Evolutionary conservation across 1,140 invertebrate species (phyloP).

Genomic region (Dinoponera quadriceps): DNA sequence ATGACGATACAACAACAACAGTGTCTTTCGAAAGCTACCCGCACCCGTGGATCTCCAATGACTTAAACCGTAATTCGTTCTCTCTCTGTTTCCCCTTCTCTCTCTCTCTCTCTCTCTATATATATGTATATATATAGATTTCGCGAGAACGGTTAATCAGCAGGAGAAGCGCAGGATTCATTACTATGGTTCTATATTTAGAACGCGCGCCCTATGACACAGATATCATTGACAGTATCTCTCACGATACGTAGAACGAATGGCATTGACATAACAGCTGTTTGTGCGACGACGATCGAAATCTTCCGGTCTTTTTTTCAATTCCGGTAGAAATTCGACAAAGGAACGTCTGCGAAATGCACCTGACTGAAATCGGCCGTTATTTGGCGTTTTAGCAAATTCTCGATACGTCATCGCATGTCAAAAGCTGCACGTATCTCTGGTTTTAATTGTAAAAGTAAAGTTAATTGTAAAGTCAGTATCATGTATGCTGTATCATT

Average conservation of each 20-base stretch:
- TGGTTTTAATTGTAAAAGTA: too few relatives aligned
- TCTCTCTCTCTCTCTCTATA: too few relatives aligned
- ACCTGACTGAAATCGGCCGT: too few relatives aligned
- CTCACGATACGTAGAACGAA: background rate
- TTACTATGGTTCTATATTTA: constrained; percentile 32
- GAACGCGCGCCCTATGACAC: background rate
- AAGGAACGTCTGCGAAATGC: too few relatives aligned
- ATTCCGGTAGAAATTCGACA: too few relatives aligned
- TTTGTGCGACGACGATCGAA: background rate
- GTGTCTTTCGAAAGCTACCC: background rate
- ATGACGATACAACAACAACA: constrained; percentile 25
- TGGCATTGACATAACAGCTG: background rate
- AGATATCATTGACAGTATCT: constrained; percentile 13
- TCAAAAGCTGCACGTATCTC: too few relatives aligned
- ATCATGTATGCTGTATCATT: too few relatives aligned
- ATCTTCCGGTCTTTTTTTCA: too few relatives aligned
- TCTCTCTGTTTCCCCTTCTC: too few relatives aligned
- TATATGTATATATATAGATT: constrained; percentile 44
- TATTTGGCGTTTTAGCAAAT: too few relatives aligned
- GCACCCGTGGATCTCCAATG: constrained; percentile 15
- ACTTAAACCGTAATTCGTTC: constrained; percentile 33
- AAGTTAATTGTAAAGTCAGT: too few relatives aligned
- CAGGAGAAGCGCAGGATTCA: background rate
- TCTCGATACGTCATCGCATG: too few relatives aligned
- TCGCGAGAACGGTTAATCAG: constrained; percentile 49